phyloP scores from a whole-genome alignment of 2,888 invertebrate genomes.

The Rosalia funebris region DNA sequence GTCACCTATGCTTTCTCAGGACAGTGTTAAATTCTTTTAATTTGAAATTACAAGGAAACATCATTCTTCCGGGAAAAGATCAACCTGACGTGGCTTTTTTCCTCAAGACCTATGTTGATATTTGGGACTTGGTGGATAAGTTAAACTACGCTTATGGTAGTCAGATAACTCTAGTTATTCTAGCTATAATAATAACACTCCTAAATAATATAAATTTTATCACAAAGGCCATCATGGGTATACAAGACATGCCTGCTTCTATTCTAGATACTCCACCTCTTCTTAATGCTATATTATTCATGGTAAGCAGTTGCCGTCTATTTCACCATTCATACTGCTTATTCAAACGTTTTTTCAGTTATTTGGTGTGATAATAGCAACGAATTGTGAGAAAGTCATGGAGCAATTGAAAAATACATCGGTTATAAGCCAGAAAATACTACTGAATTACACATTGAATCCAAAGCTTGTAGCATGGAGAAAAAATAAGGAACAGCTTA shows the following conservation, averaged over 20 bases:
- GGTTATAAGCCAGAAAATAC: not conserved
- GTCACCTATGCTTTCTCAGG: not conserved
- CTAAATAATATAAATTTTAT: conserved; percentile 13
- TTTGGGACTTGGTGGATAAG: conserved; percentile 2
- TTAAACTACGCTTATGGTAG: conserved; percentile 7
- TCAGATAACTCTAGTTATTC: not conserved
- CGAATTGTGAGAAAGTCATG: conserved; percentile 1
- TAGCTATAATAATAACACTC: not conserved
- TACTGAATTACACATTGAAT: not conserved
- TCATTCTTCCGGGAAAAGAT: not conserved
- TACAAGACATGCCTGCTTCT: not conserved
- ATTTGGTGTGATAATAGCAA: not conserved
- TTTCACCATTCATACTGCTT: not conserved
- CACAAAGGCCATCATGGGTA: not conserved
- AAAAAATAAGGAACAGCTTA: not conserved
- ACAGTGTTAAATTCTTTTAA: not conserved
- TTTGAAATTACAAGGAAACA: not conserved
- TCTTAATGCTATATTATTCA: not conserved
- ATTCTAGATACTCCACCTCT: not conserved
- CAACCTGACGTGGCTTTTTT: not conserved
- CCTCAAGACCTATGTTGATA: conserved; percentile 1
- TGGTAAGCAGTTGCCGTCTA: not conserved
- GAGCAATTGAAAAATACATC: not conserved
- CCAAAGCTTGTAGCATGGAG: not conserved
- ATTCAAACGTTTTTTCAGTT: conserved; percentile 1